Conservation (phyloP, 1,140 invertebrate genomes). For the Liolophura sinensis region DNA sequence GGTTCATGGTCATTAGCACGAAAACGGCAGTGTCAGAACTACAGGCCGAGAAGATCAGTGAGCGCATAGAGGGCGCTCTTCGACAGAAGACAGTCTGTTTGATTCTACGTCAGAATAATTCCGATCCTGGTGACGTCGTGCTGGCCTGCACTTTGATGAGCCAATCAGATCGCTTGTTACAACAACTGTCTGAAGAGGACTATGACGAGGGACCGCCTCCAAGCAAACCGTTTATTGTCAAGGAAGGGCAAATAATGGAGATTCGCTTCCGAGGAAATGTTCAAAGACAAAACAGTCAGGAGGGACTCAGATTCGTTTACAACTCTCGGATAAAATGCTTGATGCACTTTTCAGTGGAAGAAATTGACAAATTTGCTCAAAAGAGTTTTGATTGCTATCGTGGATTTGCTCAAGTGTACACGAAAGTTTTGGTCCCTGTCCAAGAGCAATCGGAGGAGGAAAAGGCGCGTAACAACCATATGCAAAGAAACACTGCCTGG, state of each 20-base stretch:
- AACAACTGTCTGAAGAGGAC: conserved; percentile 31
- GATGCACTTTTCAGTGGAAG: conserved; percentile 25
- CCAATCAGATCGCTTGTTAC: conserved; percentile 17
- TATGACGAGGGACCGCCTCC: conserved; percentile 34
- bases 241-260: conserved; percentile 41
- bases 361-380: conserved; percentile 45
- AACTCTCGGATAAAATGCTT: conserved; percentile 28
- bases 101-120: conserved; percentile 30
- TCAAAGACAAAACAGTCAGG: conserved; percentile 8
- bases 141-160: conserved; percentile 22
- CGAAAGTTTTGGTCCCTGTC: conserved; percentile 18
- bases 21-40: conserved; percentile 15
- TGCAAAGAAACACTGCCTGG: conserved; percentile 10
- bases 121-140: conserved; percentile 25
- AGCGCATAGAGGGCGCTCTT: conserved; percentile 16
- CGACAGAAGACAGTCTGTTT: conserved; percentile 22
- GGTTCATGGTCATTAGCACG: conserved; percentile 26
- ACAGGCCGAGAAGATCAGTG: conserved; percentile 22
- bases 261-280: conserved; percentile 43
- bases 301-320: conserved; percentile 19
- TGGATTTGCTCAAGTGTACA: conserved; percentile 42
- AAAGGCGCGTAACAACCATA: conserved; percentile 8
- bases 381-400: conserved; percentile 41
- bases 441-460: conserved; percentile 4
- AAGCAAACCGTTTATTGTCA: conserved; percentile 30